Evolutionary conservation across 2,113 vertebrate genomes (phyloP).

Genomic region (Tautogolabrus adspersus): DNA sequence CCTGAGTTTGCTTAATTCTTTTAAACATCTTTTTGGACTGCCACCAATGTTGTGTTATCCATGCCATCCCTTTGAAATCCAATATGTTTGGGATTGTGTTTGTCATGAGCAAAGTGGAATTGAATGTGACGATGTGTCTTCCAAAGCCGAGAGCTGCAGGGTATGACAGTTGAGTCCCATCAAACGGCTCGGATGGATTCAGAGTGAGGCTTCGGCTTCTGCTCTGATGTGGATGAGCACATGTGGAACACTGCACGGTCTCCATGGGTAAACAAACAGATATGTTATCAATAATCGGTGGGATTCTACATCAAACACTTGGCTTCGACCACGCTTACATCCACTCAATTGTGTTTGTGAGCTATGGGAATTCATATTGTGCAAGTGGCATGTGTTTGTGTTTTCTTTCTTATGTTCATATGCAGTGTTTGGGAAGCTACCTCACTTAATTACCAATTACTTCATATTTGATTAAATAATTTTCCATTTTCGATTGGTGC

Average conservation of each 20-base stretch:
- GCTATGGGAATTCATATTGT: not conserved
- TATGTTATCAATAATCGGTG: slow-evolving; percentile 41
- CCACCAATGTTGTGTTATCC: not conserved
- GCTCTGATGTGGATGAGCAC: slow-evolving; percentile 37
- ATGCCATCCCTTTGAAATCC: slow-evolving; percentile 2
- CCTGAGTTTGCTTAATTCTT: slow-evolving; percentile 32
- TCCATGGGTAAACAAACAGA: slow-evolving; percentile 51
- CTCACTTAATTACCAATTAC: not conserved
- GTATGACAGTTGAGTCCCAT: not conserved
- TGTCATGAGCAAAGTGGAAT: slow-evolving; percentile 32
- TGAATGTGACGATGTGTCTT: slow-evolving; percentile 3
- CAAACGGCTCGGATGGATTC: not conserved
- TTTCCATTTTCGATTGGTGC: too few relatives aligned
- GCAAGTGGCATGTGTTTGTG: not conserved
- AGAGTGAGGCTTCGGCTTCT: not conserved
- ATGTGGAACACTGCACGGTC: slow-evolving; percentile 19
- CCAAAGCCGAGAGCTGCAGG: not conserved
- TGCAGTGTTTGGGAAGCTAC: not conserved
- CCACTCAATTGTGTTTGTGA: not conserved
- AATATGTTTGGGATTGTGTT: slow-evolving; percentile 39
- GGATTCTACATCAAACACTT: slow-evolving; percentile 10
- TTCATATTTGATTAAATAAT: not conserved
- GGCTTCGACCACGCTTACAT: slow-evolving; percentile 6
- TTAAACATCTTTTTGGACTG: slow-evolving; percentile 40
- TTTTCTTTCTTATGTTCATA: slow-evolving; percentile 1